A percentile compares a stretch with the other conserved stretches of the same genome.
phyloP scores from a whole-genome alignment of 2,888 invertebrate species.

The Diarsia dahlii region DNA sequence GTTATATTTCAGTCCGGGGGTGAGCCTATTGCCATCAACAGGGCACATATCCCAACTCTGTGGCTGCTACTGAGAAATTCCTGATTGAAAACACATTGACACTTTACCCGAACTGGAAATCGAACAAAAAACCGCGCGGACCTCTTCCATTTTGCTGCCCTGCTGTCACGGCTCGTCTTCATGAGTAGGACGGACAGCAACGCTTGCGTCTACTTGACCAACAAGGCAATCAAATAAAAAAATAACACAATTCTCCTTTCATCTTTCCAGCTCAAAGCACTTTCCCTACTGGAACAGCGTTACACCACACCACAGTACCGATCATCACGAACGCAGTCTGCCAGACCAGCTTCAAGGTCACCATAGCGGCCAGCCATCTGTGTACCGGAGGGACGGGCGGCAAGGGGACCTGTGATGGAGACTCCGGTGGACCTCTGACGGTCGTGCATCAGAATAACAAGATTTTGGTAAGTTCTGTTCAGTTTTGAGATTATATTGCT shows the following conservation, averaged over 20 bases:
- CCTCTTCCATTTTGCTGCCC: no score
- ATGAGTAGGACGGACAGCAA: no score
- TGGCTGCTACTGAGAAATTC: no score
- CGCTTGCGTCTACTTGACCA: no score
- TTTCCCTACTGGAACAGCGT: conserved; percentile 60
- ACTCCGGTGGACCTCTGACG: conserved; percentile 84
- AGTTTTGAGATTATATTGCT: not conserved
- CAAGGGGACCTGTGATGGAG: conserved; percentile 87
- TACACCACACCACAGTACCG: conserved; percentile 66
- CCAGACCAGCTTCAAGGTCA: conserved; percentile 80
- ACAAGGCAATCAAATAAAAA: no score
- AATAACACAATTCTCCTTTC: not conserved
- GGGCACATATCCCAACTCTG: no score
- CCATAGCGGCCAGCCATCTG: conserved; percentile 81
- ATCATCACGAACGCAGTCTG: conserved; percentile 84
- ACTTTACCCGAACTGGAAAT: no score
- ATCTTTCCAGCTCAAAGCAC: conserved; percentile 72
- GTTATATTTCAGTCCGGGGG: no score
- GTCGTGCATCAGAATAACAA: conserved; percentile 71
- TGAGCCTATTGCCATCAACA: no score
- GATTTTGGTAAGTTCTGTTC: conserved; percentile 73
- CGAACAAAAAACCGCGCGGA: no score
- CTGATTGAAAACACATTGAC: no score
- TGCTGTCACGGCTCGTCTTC: no score
- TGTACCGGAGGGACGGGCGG: conserved; percentile 84